phyloP scores from a whole-genome alignment of 2,113 vertebrate genomes.

The Sander vitreus region DNA sequence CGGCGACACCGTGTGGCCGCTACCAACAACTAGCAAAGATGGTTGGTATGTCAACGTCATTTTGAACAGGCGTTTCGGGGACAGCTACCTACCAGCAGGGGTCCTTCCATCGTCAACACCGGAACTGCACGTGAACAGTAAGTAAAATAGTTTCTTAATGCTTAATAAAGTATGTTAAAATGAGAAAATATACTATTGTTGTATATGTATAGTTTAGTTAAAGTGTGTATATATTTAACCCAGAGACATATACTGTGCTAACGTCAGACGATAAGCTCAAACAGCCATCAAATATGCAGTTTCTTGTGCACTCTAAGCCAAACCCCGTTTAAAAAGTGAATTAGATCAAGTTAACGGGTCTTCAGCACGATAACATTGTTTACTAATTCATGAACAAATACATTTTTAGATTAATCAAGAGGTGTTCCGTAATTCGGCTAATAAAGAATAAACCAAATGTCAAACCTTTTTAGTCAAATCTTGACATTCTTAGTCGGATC shows the following conservation, averaged over 20 bases:
- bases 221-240: not conserved
- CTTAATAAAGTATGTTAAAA: not conserved
- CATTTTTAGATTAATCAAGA: accelerated
- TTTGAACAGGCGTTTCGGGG: slow-evolving; percentile 41
- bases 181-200: accelerated
- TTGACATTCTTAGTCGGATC: not conserved
- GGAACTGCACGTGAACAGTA: slow-evolving; percentile 22
- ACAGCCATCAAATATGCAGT: not conserved
- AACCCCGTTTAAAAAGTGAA: not conserved
- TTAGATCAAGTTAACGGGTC: accelerated
- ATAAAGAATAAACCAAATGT: not conserved
- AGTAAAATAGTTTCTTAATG: not conserved
- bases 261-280: not conserved
- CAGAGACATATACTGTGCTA: not conserved
- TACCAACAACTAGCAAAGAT: not conserved
- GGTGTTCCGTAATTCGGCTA: not conserved
- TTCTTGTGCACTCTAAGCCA: not conserved
- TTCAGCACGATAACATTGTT: accelerated
- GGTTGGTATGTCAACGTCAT: not conserved
- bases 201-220: not conserved
- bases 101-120: slow-evolving; percentile 43
- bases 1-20: slow-evolving; percentile 19
- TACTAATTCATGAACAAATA: accelerated
- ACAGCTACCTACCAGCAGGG: not conserved
- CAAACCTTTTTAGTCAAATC: accelerated